A percentile compares a stretch with the other conserved stretches of the same genome.
Evolutionary conservation across 2,888 invertebrate genomes (phyloP).

Genomic region (Drosophila tanythrix): DNA sequence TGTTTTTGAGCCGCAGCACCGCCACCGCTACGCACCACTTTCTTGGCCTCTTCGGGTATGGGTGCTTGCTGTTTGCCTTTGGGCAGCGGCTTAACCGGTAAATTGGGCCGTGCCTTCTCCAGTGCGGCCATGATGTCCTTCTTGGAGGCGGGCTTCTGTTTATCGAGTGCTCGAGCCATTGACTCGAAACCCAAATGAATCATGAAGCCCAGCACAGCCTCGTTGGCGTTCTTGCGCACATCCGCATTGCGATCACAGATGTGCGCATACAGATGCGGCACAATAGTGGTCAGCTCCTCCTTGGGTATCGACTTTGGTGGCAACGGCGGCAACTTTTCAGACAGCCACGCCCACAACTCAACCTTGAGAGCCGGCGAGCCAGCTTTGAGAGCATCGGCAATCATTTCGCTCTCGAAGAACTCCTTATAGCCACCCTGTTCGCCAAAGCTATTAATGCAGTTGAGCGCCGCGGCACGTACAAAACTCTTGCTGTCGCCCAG

Average conservation of each 20-base stretch:
- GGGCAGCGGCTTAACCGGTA: conserved; percentile 92
- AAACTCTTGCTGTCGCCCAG: conserved; percentile 91
- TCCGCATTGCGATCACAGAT: conserved; percentile 96
- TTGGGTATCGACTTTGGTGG: conserved; percentile 90
- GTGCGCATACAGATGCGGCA: conserved; percentile 92
- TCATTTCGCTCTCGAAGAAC: conserved; percentile 94
- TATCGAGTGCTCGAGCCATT: conserved; percentile 84
- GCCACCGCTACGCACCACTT: conserved; percentile 80
- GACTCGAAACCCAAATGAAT: conserved; percentile 92
- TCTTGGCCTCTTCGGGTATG: conserved; percentile 85
- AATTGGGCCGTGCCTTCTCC: conserved; percentile 93
- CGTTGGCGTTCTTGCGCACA: conserved; percentile 95
- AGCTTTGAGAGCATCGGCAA: conserved; percentile 92
- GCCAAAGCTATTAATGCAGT: conserved; percentile 94
- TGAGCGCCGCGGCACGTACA: conserved; percentile 91
- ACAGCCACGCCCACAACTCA: conserved; percentile 94
- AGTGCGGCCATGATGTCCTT: conserved; percentile 91
- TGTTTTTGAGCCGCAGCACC: conserved; percentile 63
- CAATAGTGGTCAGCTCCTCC: conserved; percentile 91
- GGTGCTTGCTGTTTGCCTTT: conserved; percentile 87
- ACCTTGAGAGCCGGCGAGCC: conserved; percentile 93
- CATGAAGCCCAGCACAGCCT: conserved; percentile 96
- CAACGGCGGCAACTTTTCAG: conserved; percentile 91
- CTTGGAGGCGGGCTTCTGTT: conserved; percentile 89
- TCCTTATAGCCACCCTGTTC: conserved; percentile 92